phyloP scores from a whole-genome alignment of 2,113 vertebrate genomes.

The Circaetus cinerascens region DNA sequence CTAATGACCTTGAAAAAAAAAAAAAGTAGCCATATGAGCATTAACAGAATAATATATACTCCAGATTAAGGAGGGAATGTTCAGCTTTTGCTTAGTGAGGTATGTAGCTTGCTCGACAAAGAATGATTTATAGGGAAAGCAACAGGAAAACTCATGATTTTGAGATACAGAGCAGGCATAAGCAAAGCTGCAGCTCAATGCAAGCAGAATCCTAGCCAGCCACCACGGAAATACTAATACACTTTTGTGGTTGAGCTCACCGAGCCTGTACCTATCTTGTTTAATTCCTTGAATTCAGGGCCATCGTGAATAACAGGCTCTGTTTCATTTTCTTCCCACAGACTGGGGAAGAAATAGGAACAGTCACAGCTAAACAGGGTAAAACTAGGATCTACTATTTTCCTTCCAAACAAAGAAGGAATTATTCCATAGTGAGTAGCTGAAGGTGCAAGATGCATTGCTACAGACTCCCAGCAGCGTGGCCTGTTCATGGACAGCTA shows the following conservation, averaged over 20 bases:
- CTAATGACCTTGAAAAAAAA: conserved; percentile 45
- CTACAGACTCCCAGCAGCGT: not conserved
- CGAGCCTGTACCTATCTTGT: not conserved
- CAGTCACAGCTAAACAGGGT: not conserved
- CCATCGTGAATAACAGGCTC: not conserved
- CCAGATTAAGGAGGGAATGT: conserved; percentile 38
- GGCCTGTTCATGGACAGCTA: not conserved
- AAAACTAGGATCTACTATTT: not conserved
- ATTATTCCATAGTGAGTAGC: not conserved
- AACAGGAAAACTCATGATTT: conserved; percentile 8
- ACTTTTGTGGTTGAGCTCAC: not conserved
- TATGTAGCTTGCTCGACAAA: not conserved
- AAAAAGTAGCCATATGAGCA: conserved; percentile 11
- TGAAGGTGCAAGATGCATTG: not conserved
- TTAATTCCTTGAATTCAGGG: not conserved
- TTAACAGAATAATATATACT: conserved; percentile 40
- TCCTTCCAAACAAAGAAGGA: not conserved
- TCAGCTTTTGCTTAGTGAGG: conserved; percentile 26
- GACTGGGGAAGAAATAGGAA: not conserved
- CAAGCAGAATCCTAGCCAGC: not conserved
- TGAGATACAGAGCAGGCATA: not conserved
- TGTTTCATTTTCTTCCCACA: not conserved
- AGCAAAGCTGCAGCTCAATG: not conserved
- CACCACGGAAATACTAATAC: not conserved
- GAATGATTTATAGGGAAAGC: conserved; percentile 36